Conservation (phyloP, 2,888 invertebrate genomes). For the Rapana venosa region DNA sequence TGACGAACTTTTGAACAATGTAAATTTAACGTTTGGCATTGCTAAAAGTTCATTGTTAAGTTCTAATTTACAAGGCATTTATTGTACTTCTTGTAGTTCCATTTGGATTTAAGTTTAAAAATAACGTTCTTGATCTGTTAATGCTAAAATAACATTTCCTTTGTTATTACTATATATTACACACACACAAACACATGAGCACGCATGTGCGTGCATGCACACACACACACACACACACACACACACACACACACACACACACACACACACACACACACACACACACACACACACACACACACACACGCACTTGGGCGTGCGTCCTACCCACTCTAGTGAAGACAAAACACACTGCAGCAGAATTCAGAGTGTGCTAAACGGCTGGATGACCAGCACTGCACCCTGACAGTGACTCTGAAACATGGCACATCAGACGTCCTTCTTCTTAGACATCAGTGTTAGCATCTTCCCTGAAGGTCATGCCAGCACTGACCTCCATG, state of each 20-base stretch:
- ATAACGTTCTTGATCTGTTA: not conserved
- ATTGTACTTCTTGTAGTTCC: not conserved
- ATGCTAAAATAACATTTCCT: not conserved
- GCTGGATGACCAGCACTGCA: not conserved
- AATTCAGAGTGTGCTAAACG: not conserved
- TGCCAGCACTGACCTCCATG: too few species aligned
- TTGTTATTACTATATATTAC: not conserved
- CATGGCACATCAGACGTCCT: not conserved
- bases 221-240: not conserved
- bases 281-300: constrained; percentile 17
- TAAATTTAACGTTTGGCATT: not conserved
- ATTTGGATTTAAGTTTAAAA: not conserved
- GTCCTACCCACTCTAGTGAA: not conserved
- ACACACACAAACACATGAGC: not conserved
- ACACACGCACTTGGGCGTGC: constrained; percentile 19
- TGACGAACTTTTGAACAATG: not conserved
- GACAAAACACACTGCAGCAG: not conserved
- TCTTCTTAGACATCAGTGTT: too few species aligned
- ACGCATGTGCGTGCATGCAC: not conserved
- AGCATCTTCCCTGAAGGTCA: too few species aligned
- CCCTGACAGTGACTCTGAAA: not conserved
- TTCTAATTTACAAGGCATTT: not conserved
- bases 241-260: not conserved
- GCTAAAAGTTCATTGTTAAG: not conserved
- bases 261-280: constrained; percentile 20